Percentiles rank a stretch among this genome's conserved stretches.
Evolutionary conservation across 2,888 invertebrate species (phyloP).

Genomic region (Nephrotoma appendiculata): DNA sequence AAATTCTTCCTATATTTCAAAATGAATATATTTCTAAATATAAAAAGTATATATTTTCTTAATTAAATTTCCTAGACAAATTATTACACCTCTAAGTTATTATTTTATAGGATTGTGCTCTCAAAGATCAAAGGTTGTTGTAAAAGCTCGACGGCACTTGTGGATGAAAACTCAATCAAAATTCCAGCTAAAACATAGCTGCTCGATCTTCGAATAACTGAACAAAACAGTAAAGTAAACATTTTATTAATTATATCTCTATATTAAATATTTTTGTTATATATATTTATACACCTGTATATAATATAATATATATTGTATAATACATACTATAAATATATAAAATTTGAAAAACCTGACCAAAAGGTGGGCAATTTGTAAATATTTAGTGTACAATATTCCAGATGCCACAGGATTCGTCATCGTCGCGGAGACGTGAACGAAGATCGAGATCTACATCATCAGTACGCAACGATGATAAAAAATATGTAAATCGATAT

Average conservation of each 20-base stretch:
- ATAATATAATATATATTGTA: background rate
- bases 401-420: conserved; percentile 1
- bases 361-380: background rate
- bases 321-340: background rate
- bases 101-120: conserved; percentile 5
- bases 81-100: conserved; percentile 5
- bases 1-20: background rate
- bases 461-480: background rate
- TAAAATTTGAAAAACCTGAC: background rate
- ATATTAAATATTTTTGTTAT: conserved; percentile 1
- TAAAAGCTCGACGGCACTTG: background rate
- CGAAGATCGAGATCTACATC: background rate
- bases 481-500: background rate
- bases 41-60: conserved; percentile 2
- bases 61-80: background rate
- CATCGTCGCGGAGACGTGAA: background rate
- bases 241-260: background rate
- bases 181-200: background rate
- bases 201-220: background rate
- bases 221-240: conserved; percentile 2
- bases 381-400: conserved; percentile 5
- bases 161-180: background rate
- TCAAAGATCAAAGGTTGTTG: conserved; percentile 1
- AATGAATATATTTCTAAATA: background rate
- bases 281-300: background rate